Evolutionary conservation across 2,797 vertebrate genomes (phyloP), one percentile per base, ranked within the genome.

Genomic region (Sylvia borin): DNA sequence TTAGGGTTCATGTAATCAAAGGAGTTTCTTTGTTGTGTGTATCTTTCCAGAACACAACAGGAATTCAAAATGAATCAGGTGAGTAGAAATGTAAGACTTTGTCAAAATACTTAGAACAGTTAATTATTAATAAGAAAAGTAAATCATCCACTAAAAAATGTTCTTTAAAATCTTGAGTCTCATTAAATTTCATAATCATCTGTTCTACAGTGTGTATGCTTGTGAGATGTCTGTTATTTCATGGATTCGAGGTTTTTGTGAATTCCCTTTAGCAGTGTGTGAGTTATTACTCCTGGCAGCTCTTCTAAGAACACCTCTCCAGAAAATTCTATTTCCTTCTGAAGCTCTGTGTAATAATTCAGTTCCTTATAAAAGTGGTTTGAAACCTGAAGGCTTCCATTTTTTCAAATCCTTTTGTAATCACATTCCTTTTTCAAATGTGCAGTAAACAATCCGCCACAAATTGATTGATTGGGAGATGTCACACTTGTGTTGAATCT

Each of bases 21-120:
- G 97, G 97, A 97, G 96, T 97, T 97, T 96, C 96, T 97, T 97
- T 97, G 97, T 98, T 97, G 96, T 98, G 96, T 97, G 95, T 97
- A 71, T 97, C 97, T 98, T 97, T 97, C 96, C 96, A 97, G 97
- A 98, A 92, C 90, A 95, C 96, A 96, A 90, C 97, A 95, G 97
- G 97, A 98, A 96, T 97, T 97, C 97, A 98, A 95, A 98, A 98
- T 98, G 98, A 98, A 98, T 96, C 98, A 98, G 98, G 98, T 98
- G 97, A 98, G 98, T 98, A 96, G 96, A 90, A 96, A 77, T 87
- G 88, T 71, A 96, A 97, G 95, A 95, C 96, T 97, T 97, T 92
- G 85, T 97, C 86, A 96, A 92, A 97, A 94, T 95, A 84, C 81
- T 54, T 93, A 89, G 74, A 92, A 71, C 20, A 94, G 90, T 93